A percentile compares a stretch with the other conserved stretches of the same genome.
Conservation (phyloP, 2,888 invertebrate genomes). For the Sphaerophoria taeniata region DNA sequence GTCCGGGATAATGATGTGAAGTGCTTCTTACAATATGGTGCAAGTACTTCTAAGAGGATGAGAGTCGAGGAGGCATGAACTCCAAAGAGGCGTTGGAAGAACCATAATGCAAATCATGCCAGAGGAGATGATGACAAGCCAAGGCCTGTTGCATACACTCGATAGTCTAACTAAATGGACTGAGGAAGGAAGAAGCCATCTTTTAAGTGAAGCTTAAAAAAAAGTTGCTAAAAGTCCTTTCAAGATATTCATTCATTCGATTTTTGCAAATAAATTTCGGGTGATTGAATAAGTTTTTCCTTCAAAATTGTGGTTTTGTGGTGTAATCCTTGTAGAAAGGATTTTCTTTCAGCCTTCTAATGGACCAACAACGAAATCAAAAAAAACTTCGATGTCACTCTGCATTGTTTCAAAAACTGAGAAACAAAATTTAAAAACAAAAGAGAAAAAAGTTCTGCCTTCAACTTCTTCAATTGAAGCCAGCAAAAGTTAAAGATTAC, state of each 20-base stretch:
- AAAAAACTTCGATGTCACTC: no score
- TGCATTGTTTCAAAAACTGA: no score
- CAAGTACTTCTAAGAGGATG: conserved; percentile 25
- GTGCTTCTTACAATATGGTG: conserved; percentile 40
- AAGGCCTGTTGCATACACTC: not conserved
- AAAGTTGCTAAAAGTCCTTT: not conserved
- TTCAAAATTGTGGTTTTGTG: not conserved
- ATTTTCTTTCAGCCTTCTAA: no score
- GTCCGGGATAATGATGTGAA: conserved; percentile 62
- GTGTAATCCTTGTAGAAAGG: no score
- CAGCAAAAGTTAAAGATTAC: no score
- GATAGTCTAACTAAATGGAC: not conserved
- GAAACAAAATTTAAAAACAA: no score
- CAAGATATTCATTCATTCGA: conserved; percentile 2
- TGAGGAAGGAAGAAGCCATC: conserved; percentile 33
- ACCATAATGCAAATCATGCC: conserved; percentile 54
- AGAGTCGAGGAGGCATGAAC: conserved; percentile 30
- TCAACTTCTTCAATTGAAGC: no score
- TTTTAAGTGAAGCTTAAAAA: conserved; percentile 8
- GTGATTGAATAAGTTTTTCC: not conserved
- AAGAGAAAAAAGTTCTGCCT: no score
- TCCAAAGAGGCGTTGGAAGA: conserved; percentile 43
- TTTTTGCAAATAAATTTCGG: not conserved
- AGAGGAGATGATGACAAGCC: conserved; percentile 16
- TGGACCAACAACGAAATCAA: no score